A percentile compares a stretch with the other conserved stretches of the same genome.
Evolutionary conservation across 2,797 vertebrate genomes (phyloP).

Genomic region (Natrix natrix): DNA sequence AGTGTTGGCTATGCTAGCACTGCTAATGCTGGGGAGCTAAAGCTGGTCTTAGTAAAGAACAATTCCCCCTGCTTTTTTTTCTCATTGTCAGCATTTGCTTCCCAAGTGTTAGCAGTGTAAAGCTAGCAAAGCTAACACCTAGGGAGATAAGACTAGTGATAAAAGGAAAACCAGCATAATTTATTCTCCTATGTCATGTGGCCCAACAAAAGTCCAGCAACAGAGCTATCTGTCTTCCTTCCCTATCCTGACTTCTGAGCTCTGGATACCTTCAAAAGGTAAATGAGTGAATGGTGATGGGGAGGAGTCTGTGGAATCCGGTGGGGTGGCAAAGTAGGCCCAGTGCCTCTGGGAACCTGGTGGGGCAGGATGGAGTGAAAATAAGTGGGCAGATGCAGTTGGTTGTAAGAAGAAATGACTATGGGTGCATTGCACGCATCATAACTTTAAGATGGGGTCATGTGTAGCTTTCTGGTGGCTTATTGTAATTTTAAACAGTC

Average conservation of each 20-base stretch:
- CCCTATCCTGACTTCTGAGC: too few relatives aligned
- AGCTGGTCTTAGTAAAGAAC: background rate
- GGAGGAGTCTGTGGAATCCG: background rate
- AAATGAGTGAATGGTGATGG: too few relatives aligned
- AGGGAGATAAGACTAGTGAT: too few relatives aligned
- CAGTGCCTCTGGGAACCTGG: background rate
- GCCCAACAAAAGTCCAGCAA: too few relatives aligned
- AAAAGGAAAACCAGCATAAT: too few relatives aligned
- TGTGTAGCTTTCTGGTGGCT: background rate
- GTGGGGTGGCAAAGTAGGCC: background rate
- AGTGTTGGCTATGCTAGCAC: background rate
- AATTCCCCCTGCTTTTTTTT: background rate
- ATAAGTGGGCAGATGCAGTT: background rate
- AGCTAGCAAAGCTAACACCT: too few relatives aligned
- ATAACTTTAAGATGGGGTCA: background rate
- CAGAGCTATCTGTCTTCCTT: too few relatives aligned
- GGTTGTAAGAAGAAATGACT: background rate
- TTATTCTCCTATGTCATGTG: too few relatives aligned
- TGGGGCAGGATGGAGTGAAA: background rate
- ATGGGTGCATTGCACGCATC: background rate
- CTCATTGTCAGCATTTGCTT: background rate
- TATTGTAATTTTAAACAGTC: background rate
- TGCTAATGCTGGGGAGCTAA: background rate
- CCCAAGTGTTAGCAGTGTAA: background rate
- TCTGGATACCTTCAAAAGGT: too few relatives aligned